Evolutionary conservation across 2,888 invertebrate species (phyloP).

Genomic region (Kryphioiulus occultus): DNA sequence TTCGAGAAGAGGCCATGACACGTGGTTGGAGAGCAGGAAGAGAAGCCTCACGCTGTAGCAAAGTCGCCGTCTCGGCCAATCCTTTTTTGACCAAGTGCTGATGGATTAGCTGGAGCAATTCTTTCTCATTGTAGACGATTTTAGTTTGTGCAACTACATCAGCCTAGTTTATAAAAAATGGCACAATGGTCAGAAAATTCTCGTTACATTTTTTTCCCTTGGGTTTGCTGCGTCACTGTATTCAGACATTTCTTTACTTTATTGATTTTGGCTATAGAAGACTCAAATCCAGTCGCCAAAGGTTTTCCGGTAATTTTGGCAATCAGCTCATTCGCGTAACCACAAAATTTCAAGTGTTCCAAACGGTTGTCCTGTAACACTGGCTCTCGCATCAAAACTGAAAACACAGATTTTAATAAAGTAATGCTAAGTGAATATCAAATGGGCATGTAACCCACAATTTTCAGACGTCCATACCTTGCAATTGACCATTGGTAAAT

Average conservation of each 20-base stretch:
- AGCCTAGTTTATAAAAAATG: constrained; percentile 65
- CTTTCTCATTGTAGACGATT: constrained; percentile 92
- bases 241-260: constrained; percentile 68
- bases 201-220: too few species aligned
- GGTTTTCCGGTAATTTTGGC: constrained; percentile 90
- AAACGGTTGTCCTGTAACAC: constrained; percentile 94
- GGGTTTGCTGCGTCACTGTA: background rate
- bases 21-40: constrained; percentile 60
- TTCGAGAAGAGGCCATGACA: constrained; percentile 55
- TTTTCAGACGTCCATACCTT: constrained; percentile 69
- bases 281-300: constrained; percentile 73
- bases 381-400: constrained; percentile 93
- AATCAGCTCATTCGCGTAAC: constrained; percentile 87
- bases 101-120: constrained; percentile 89
- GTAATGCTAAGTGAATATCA: background rate
- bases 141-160: constrained; percentile 96
- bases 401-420: background rate
- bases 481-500: constrained; percentile 90
- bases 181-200: constrained; percentile 8
- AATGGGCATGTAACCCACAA: background rate
- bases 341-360: constrained; percentile 95
- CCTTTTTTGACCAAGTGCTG: constrained; percentile 84
- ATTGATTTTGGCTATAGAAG: constrained; percentile 87
- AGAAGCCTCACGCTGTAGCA: constrained; percentile 77
- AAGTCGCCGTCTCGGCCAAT: constrained; percentile 74